Conservation (phyloP, 2,113 vertebrate genomes). For the Sinocyclocheilus anophthalmus region DNA sequence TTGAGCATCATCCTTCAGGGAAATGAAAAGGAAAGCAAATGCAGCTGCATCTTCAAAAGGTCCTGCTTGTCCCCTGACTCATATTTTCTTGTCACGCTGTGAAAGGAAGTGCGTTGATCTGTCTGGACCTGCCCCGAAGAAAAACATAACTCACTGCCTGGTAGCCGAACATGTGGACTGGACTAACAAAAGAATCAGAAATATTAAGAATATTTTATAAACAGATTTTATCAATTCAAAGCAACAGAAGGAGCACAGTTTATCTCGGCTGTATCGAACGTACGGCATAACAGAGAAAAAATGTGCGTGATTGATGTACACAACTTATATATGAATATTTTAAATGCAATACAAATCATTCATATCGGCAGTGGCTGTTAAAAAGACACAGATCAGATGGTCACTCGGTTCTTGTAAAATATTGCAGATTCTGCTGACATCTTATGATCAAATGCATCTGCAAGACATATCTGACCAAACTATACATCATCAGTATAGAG, state of each 20-base stretch:
- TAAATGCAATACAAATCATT: slow-evolving; percentile 22
- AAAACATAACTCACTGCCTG: not conserved
- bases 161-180: not conserved
- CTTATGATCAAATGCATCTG: slow-evolving; percentile 2
- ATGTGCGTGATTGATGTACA: not conserved
- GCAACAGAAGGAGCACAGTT: not conserved
- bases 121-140: slow-evolving; percentile 26
- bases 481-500: not conserved
- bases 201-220: not conserved
- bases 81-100: slow-evolving; percentile 46
- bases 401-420: not conserved
- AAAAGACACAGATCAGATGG: slow-evolving; percentile 26
- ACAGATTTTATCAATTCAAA: not conserved
- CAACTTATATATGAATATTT: not conserved
- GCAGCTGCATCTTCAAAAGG: slow-evolving; percentile 55
- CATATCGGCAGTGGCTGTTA: not conserved
- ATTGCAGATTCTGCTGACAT: not conserved
- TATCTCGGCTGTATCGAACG: not conserved
- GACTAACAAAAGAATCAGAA: not conserved
- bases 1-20: slow-evolving; percentile 40
- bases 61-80: slow-evolving; percentile 27
- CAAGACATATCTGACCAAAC: not conserved
- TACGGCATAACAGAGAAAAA: not conserved
- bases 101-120: slow-evolving; percentile 16
- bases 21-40: slow-evolving; percentile 55